These are phyloP conservation scores for Tiliacea aurago DNA, from an alignment of 2,888 invertebrate species.

Conservation along the genomic window DNA sequence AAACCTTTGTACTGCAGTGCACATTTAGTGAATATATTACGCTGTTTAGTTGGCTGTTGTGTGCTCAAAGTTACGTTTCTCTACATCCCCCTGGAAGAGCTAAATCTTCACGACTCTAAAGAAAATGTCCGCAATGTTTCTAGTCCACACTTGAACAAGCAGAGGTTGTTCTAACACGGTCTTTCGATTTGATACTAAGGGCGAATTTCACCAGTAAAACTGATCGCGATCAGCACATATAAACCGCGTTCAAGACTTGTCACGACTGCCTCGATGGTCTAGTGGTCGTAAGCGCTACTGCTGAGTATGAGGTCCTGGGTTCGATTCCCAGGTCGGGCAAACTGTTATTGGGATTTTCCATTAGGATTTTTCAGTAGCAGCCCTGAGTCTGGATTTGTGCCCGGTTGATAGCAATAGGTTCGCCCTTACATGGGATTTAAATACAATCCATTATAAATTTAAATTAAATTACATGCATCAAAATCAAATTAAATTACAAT, in stretches of 20 bases:
- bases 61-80: constrained; percentile 54
- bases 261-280: too few relatives aligned
- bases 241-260: background rate
- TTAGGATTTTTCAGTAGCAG: too few relatives aligned
- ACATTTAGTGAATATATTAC: constrained; percentile 54
- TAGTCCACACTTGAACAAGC: constrained; percentile 71
- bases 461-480: too few relatives aligned
- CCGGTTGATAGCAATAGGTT: too few relatives aligned
- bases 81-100: constrained; percentile 63
- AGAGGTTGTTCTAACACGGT: constrained; percentile 59
- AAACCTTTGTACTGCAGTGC: constrained; percentile 37
- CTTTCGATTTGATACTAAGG: constrained; percentile 61
- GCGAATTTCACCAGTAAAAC: background rate
- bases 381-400: too few relatives aligned
- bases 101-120: constrained; percentile 72
- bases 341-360: too few relatives aligned
- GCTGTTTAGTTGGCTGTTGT: constrained; percentile 40
- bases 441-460: too few relatives aligned
- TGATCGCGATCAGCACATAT: background rate
- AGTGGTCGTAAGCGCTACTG: too few relatives aligned
- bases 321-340: too few relatives aligned
- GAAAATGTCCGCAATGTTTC: constrained; percentile 70
- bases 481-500: too few relatives aligned
- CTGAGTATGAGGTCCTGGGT: too few relatives aligned
- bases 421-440: too few relatives aligned